Evolutionary conservation across 2,113 vertebrate species (phyloP), one percentile per base, ranked within the genome.

Genomic region (Mesembrinibis cayennensis): DNA sequence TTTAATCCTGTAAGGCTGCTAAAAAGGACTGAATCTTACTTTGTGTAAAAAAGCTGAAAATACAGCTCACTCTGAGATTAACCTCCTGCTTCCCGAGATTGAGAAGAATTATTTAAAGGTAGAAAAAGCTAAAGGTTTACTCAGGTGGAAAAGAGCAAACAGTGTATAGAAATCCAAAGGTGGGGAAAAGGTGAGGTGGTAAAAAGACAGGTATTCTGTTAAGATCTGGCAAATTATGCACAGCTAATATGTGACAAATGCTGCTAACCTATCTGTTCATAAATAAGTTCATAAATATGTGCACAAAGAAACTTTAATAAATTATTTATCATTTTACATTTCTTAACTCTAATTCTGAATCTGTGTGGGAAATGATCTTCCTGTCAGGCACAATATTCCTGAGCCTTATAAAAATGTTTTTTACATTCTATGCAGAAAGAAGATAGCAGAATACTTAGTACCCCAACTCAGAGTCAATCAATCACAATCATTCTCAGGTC

Each of bases 1-100:
- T 92, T 94, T 97, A 91, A 73, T 92, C 74, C 78, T 89, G 26
- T 72, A 89, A 96, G 23, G 71, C 29, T 58, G 29, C 25, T 88
- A 74, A 87, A 92, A 84, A 83, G 30, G 52, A 79, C 47, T 82
- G 49, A 91, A 83, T 80, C 53, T 67, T 72, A 59, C 25, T 90
- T 80, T 82, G 30, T 63, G n/a, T 70, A 90, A 49, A 89, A 70
- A 86, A 80, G 12, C 8, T 82, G 44, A 90, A 96, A 96, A 90
- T 56, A 65, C 19, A 82, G n/a, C 34, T 82, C 47, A 18, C 34
- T 72, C 42, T 87, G 36, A 90, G 76, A 94, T 92, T 94, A 95
- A 40, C 38, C 21, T 93, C 44, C 56, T 73, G 53, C 19, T 87
- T 90, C 23, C 23, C 47, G 53, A 74, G 7, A 42, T 77, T 66